Conservation (phyloP, 2,797 vertebrate species). For the Lutra lutra region DNA sequence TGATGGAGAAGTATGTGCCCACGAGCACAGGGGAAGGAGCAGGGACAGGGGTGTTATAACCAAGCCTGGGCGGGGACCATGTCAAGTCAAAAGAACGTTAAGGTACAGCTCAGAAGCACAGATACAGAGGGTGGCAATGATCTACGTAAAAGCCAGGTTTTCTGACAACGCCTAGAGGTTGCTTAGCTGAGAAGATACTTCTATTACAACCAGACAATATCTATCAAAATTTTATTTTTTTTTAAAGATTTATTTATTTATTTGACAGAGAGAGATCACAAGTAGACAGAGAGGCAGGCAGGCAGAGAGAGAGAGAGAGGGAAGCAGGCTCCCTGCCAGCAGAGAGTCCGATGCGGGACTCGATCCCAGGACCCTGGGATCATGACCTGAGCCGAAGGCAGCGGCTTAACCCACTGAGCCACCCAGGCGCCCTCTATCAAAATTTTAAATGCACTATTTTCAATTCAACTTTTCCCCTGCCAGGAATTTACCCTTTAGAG, state of each 20-base stretch:
- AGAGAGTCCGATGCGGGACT: too few species aligned
- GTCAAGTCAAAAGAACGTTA: background rate
- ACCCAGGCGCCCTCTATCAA: too few species aligned
- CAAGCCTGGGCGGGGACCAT: background rate
- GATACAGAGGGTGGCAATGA: background rate
- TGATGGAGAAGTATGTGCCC: background rate
- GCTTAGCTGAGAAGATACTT: background rate
- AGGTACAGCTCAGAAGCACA: background rate
- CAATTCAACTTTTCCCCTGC: background rate
- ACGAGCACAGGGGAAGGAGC: too few species aligned
- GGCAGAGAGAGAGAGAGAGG: too few species aligned
- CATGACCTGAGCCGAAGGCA: too few species aligned
- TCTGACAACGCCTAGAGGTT: background rate
- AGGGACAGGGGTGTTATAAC: background rate
- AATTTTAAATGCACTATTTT: conserved; percentile 40
- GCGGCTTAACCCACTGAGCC: too few species aligned
- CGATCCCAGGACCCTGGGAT: too few species aligned
- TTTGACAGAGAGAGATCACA: too few species aligned
- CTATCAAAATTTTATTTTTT: conserved; percentile 40
- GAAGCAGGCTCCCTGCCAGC: too few species aligned
- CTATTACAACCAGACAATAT: background rate
- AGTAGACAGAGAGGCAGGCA: too few species aligned
- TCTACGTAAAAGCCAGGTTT: background rate
- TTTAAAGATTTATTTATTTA: too few species aligned
- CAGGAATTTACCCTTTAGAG: conserved; percentile 25